phyloP scores from a whole-genome alignment of 2,888 invertebrate genomes.

The Drosophila rubida region DNA sequence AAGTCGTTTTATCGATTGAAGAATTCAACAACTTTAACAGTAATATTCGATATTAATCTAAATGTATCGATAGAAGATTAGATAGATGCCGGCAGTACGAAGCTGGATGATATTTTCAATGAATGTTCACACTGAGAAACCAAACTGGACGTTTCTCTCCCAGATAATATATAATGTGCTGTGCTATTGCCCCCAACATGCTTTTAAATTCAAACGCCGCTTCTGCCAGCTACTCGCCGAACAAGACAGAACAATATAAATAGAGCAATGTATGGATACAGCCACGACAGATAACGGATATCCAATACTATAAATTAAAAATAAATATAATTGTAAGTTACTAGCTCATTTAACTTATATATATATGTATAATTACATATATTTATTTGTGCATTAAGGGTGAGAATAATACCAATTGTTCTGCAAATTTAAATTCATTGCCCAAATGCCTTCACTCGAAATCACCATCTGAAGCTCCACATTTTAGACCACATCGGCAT shows the following conservation, averaged over 20 bases:
- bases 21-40: neutral
- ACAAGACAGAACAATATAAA: too few relatives aligned
- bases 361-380: too few relatives aligned
- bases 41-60: neutral
- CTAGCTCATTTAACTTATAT: too few relatives aligned
- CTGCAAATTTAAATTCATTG: conserved; percentile 2
- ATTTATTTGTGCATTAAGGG: too few relatives aligned
- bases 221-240: too few relatives aligned
- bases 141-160: too few relatives aligned
- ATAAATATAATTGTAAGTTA: too few relatives aligned
- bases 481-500: conserved; percentile 17
- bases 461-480: conserved; percentile 16
- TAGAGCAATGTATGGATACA: too few relatives aligned
- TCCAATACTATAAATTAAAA: too few relatives aligned
- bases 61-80: neutral
- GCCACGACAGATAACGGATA: too few relatives aligned
- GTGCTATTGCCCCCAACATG: conserved; percentile 18
- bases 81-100: neutral
- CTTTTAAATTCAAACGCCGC: conserved; percentile 31
- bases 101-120: conserved; percentile 18
- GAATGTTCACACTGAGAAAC: conserved; percentile 19
- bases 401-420: neutral
- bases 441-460: conserved; percentile 10
- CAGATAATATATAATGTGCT: too few relatives aligned
- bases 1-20: neutral